Percentiles rank a stretch among this genome's conserved stretches.
Evolutionary conservation across 2,888 invertebrate species (phyloP).

Genomic region (Linhomoeus sp.): DNA sequence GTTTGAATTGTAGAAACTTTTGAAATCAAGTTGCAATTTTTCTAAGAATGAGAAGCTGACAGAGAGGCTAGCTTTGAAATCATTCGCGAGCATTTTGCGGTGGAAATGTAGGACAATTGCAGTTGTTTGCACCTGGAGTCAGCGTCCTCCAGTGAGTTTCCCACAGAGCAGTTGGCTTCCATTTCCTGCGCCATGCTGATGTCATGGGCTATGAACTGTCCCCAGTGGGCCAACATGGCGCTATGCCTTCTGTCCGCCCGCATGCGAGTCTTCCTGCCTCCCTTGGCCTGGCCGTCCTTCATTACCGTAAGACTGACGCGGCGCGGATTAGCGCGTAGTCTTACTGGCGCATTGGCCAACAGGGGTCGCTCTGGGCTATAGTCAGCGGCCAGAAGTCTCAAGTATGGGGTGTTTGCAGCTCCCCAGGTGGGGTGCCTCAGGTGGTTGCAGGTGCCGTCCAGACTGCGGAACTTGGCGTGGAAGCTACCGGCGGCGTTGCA

Average conservation of each 20-base stretch:
- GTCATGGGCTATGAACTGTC: conserved; percentile 89
- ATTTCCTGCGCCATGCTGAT: conserved; percentile 50
- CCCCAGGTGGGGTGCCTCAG: conserved; percentile 71
- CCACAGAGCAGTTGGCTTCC: not conserved
- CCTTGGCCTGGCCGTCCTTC: no score
- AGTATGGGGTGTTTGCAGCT: conserved; percentile 61
- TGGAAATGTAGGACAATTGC: no score
- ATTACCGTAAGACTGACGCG: not conserved
- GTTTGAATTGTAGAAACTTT: no score
- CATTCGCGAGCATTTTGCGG: no score
- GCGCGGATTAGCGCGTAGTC: not conserved
- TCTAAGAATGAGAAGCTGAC: no score
- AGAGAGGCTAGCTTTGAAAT: no score
- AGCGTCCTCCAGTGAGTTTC: no score
- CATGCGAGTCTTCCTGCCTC: conserved; percentile 45
- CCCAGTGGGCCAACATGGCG: conserved; percentile 98
- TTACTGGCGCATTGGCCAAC: no score
- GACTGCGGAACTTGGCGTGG: conserved; percentile 61
- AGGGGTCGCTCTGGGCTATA: no score
- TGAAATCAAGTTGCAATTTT: no score
- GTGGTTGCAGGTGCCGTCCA: conserved; percentile 88
- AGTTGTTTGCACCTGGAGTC: no score
- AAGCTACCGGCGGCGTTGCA: conserved; percentile 28
- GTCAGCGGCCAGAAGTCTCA: conserved; percentile 52
- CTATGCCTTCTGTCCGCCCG: conserved; percentile 52